Conservation (phyloP, 2,888 invertebrate species). For the Polydesmus complanatus region DNA sequence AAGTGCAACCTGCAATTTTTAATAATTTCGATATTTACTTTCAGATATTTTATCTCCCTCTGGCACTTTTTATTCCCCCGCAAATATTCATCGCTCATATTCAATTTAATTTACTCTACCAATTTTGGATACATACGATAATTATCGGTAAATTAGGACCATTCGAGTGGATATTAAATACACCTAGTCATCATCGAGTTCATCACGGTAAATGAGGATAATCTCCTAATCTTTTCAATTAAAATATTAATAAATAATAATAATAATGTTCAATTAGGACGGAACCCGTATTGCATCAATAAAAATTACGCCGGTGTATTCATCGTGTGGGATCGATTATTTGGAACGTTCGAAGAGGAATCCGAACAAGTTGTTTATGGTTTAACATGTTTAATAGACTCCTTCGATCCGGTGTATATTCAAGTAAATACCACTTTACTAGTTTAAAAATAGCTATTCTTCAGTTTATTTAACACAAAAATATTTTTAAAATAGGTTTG, state of each 20-base stretch:
- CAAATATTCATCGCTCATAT: conserved; percentile 67
- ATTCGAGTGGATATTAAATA: conserved; percentile 70
- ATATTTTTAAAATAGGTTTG: conserved; percentile 45
- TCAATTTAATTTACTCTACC: conserved; percentile 77
- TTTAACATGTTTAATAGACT: conserved; percentile 61
- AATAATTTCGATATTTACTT: too few species aligned
- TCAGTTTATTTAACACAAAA: conserved; percentile 6
- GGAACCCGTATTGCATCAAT: conserved; percentile 80
- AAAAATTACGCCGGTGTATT: conserved; percentile 84
- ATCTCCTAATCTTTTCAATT: neutral
- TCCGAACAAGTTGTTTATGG: conserved; percentile 70
- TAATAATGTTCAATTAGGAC: conserved; percentile 41
- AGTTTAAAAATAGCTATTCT: conserved; percentile 14
- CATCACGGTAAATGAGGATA: conserved; percentile 33
- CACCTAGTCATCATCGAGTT: conserved; percentile 73
- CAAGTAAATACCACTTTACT: conserved; percentile 45
- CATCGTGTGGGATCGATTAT: conserved; percentile 75
- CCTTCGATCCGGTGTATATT: conserved; percentile 60
- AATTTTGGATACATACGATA: conserved; percentile 88
- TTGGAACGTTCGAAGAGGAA: conserved; percentile 69
- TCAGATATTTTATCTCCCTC: conserved; percentile 30
- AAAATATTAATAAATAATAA: neutral
- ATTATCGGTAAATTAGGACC: conserved; percentile 65
- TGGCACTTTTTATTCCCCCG: conserved; percentile 63
- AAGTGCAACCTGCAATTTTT: too few species aligned